Evolutionary conservation across 2,797 vertebrate species (phyloP).

Genomic region (Tangara arthus): DNA sequence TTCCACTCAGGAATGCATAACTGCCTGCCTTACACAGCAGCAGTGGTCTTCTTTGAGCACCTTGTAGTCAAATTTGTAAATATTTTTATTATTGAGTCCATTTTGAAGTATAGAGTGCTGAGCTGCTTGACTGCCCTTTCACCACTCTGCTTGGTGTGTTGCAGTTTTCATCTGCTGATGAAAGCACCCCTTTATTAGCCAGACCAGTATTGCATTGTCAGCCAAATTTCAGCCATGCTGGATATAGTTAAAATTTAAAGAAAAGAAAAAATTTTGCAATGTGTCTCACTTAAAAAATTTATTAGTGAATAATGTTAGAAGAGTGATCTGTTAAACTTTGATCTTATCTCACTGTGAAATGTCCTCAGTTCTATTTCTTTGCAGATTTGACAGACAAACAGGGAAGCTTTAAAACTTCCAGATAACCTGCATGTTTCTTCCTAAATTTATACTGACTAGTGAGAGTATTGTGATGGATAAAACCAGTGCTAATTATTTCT

Average conservation of each 20-base stretch:
- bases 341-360: neutral
- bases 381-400: neutral
- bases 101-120: neutral
- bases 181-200: neutral
- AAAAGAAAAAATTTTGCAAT: neutral
- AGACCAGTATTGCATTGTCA: neutral
- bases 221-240: neutral
- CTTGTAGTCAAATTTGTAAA: neutral
- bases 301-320: neutral
- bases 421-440: neutral
- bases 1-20: fast-evolving
- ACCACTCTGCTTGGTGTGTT: neutral
- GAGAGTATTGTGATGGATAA: neutral
- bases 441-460: neutral
- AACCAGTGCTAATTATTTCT: neutral
- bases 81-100: neutral
- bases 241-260: neutral
- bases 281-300: neutral
- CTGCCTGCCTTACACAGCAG: neutral
- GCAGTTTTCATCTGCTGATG: neutral
- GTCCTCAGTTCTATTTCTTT: neutral
- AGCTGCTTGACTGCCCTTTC: neutral
- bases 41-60: neutral
- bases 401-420: neutral
- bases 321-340: neutral